Percentiles rank a stretch among this genome's conserved stretches.
Evolutionary conservation across 2,113 vertebrate species (phyloP).

Genomic region (Plotosus lineatus): DNA sequence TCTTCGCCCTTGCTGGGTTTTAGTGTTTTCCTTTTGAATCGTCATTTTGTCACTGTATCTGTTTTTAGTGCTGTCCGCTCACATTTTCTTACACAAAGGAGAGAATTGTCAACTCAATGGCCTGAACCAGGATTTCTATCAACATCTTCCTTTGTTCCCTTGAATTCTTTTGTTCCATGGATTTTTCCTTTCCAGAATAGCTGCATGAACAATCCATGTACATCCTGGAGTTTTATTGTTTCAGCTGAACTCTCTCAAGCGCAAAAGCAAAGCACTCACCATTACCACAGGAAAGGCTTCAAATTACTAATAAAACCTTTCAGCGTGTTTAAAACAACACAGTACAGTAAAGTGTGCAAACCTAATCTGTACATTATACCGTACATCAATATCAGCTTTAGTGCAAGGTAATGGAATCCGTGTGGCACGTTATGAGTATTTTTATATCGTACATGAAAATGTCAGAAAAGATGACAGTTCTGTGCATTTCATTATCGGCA

Average conservation of each 20-base stretch:
- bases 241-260: constrained; percentile 33
- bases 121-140: constrained; percentile 42
- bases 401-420: neutral
- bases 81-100: constrained; percentile 6
- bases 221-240: constrained; percentile 39
- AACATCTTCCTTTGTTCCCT: constrained; percentile 22
- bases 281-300: constrained; percentile 34
- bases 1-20: constrained; percentile 14
- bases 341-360: constrained; percentile 13
- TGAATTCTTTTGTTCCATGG: constrained; percentile 18
- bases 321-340: neutral
- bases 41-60: constrained; percentile 35
- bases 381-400: neutral
- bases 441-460: constrained; percentile 19
- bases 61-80: constrained; percentile 16
- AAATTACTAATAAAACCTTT: constrained; percentile 7
- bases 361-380: neutral
- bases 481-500: neutral
- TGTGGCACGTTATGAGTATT: neutral
- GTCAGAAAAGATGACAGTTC: constrained; percentile 8
- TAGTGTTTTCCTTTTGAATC: constrained; percentile 32
- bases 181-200: constrained; percentile 28
- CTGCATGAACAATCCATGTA: constrained; percentile 11
- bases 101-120: constrained; percentile 41
- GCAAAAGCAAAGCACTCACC: constrained; percentile 42